These are phyloP conservation scores for Oxyscelio sp. DNA, from an alignment of 2,888 invertebrate genomes.

Conservation along the genomic window DNA sequence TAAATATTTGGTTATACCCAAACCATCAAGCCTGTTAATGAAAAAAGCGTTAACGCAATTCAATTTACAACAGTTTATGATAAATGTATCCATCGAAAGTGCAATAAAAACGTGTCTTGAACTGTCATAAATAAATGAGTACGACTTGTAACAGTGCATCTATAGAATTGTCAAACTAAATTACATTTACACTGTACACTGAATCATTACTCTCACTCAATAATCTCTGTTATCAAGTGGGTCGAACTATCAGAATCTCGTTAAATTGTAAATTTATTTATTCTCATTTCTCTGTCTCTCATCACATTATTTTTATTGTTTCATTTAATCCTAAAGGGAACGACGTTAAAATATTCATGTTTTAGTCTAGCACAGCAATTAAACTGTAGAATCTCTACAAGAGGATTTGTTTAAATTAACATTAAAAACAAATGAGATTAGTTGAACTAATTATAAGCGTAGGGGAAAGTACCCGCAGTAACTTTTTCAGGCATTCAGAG, in stretches of 20 bases:
- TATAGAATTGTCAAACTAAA: conserved; percentile 26
- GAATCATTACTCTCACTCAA: conserved; percentile 7
- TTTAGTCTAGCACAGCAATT: conserved; percentile 12
- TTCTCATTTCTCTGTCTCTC: conserved; percentile 7
- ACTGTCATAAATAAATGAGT: conserved; percentile 21
- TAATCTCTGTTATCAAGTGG: conserved; percentile 15
- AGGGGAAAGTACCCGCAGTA: no score
- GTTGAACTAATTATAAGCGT: no score
- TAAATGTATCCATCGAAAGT: conserved; percentile 19
- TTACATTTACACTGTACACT: conserved; percentile 3
- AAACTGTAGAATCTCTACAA: conserved; percentile 2
- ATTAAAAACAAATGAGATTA: not conserved
- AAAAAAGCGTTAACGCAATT: not conserved
- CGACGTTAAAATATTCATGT: conserved; percentile 11
- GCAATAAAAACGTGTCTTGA: conserved; percentile 27
- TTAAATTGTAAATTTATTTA: conserved; percentile 7
- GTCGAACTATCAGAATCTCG: conserved; percentile 16
- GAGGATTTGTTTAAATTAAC: not conserved
- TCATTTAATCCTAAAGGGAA: conserved; percentile 8
- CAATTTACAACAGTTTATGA: no score
- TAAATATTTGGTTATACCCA: no score
- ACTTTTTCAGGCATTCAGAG: no score
- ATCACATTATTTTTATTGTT: not conserved
- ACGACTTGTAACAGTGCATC: not conserved
- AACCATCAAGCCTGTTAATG: no score